A percentile compares a stretch with the other conserved stretches of the same genome.
Evolutionary conservation across 1,140 invertebrate genomes (phyloP).

Genomic region (Bombyx mandarina): DNA sequence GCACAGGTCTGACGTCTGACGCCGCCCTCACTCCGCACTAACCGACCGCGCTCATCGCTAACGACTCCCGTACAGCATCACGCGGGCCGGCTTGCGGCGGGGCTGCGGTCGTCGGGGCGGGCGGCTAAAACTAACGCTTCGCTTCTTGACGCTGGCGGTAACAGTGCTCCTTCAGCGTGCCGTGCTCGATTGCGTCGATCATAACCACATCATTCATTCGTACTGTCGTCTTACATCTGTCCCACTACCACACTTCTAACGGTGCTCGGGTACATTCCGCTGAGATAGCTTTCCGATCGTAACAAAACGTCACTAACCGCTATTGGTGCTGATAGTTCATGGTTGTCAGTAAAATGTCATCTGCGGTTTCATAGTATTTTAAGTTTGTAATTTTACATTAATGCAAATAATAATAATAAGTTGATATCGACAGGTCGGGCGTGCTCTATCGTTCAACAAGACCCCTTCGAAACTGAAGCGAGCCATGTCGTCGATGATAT

Average conservation of each 20-base stretch:
- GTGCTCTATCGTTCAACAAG: slow-evolving; percentile 95
- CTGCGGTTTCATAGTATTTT: too few relatives aligned
- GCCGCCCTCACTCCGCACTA: slow-evolving; percentile 27
- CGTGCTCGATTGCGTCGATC: slow-evolving; percentile 27
- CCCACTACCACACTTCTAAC: not conserved
- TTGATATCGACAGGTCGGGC: slow-evolving; percentile 74
- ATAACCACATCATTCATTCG: too few relatives aligned
- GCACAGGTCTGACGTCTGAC: slow-evolving; percentile 56
- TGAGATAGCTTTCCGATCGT: too few relatives aligned
- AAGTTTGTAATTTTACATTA: not conserved
- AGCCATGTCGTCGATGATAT: slow-evolving; percentile 93
- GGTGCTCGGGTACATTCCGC: not conserved
- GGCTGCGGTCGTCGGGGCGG: slow-evolving; percentile 9
- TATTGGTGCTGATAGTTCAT: too few relatives aligned
- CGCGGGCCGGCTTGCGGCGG: too few relatives aligned
- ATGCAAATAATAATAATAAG: not conserved
- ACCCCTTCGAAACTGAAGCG: slow-evolving; percentile 94
- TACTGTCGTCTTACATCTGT: not conserved
- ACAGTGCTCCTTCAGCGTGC: slow-evolving; percentile 55
- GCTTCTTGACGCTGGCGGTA: slow-evolving; percentile 35
- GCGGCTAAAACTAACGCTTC: slow-evolving; percentile 29
- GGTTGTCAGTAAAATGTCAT: too few relatives aligned
- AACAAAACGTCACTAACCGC: too few relatives aligned
- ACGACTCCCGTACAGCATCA: too few relatives aligned
- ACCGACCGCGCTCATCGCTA: slow-evolving; percentile 10